Percentiles rank a stretch among this genome's conserved stretches.
phyloP scores from a whole-genome alignment of 2,888 invertebrate species.

The Empis stercorea region DNA sequence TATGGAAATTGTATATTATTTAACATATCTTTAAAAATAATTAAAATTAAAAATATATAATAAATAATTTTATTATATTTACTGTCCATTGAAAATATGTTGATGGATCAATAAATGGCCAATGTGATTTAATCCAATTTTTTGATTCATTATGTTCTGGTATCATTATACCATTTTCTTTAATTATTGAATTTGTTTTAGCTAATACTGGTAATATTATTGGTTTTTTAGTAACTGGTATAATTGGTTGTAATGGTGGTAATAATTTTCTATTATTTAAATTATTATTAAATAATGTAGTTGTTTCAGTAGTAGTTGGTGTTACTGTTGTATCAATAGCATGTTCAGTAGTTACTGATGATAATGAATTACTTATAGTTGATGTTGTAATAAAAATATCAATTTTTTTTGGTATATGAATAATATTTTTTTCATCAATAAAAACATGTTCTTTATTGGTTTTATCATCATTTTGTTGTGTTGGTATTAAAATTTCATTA shows the following conservation, averaged over 20 bases:
- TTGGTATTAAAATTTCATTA: too few relatives aligned
- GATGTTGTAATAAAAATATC: neutral
- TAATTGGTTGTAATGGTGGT: neutral
- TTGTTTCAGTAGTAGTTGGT: neutral
- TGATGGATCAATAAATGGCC: conserved; percentile 52
- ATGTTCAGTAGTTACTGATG: conserved; percentile 7
- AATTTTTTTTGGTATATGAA: neutral
- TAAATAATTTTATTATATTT: conserved; percentile 22
- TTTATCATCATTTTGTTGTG: too few relatives aligned
- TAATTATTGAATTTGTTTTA: conserved; percentile 21
- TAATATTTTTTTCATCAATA: too few relatives aligned
- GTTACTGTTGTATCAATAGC: neutral
- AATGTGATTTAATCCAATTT: conserved; percentile 48
- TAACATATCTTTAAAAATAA: too few relatives aligned
- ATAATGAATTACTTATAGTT: neutral
- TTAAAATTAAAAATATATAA: too few relatives aligned
- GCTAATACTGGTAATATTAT: conserved; percentile 36
- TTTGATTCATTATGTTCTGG: conserved; percentile 16
- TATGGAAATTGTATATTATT: too few relatives aligned
- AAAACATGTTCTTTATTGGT: neutral
- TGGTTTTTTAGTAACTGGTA: conserved; percentile 38
- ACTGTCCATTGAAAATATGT: conserved; percentile 57
- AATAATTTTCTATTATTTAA: neutral
- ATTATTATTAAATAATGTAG: neutral
- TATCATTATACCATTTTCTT: conserved; percentile 5